Base-by-base conservation (phyloP, 2,113 vertebrate genomes). In the Perognathus longimembris region DNA sequence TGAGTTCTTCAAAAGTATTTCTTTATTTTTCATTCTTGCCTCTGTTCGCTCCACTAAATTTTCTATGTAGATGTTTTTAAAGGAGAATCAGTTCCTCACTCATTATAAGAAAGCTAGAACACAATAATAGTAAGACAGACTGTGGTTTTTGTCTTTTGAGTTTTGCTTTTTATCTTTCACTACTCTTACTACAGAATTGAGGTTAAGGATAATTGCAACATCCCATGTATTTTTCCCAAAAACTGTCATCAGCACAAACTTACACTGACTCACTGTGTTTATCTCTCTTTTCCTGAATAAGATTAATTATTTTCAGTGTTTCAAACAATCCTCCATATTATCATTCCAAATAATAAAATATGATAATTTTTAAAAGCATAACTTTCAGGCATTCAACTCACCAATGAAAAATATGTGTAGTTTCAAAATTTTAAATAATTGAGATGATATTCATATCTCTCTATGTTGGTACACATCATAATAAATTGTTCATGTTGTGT, bases 391-490 rank as follows among this genome's bases (percentile, higher is more conserved):
- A 42, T 17, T 77, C 18, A 66, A 59, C 10, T 79, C 40, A 70
- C n/a, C 64, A 75, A 26, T 77, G 70, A 18, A 71, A 61, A 92
- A 81, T 71, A n/a, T 12, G 82, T 69, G 4, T 24, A 30, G 20
- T 78, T 94, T 93, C 66, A 93, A 63, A 92, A 90, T 79, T 89
- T 30, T 89, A 82, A 92, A 85, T 89, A 77, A 94, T 92, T 89
- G 86, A 95, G 71, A 74, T 77, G 36, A 78, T 78, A 64, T 95
- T 97, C 94, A 94, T 90, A 93, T 88, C 95, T 97, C 92, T 84
- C 90, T 74, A 79, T 96, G 87, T 95, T 92, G 71, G 91, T 85
- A 95, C 17, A 97, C 95, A 95, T 97, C 95, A 95, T 97, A 97
- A 92, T 96, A 94, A 95, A 97, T 7, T 34, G 45, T 20, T 91